phyloP scores from a whole-genome alignment of 2,797 vertebrate species.

The Fistularia tabacaria region DNA sequence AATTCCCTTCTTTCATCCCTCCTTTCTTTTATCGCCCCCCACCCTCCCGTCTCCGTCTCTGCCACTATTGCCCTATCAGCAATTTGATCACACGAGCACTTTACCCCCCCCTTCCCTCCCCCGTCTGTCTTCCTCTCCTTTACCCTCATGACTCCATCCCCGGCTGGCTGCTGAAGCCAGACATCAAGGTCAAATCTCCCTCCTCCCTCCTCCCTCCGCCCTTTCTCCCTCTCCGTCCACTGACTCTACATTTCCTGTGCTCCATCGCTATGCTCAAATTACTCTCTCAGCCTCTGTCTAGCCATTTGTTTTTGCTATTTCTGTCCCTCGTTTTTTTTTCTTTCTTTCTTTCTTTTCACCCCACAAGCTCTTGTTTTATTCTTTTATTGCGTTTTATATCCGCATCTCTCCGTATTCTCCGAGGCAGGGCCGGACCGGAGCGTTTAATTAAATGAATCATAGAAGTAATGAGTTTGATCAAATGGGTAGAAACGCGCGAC shows the following conservation, averaged over 20 bases:
- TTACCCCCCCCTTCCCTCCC: conserved; percentile 26
- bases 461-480: too few relatives aligned
- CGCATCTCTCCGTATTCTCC: too few relatives aligned
- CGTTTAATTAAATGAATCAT: too few relatives aligned
- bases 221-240: conserved; percentile 42
- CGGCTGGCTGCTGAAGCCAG: conserved; percentile 58
- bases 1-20: conserved; percentile 36
- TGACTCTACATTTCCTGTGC: conserved; percentile 64
- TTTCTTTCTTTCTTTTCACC: neutral
- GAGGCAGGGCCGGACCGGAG: too few relatives aligned
- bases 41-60: conserved; percentile 31
- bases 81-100: conserved; percentile 67
- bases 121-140: conserved; percentile 47
- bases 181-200: conserved; percentile 74
- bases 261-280: conserved; percentile 55
- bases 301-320: conserved; percentile 48
- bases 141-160: conserved; percentile 52
- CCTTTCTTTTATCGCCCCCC: conserved; percentile 37
- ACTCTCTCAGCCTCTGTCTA: conserved; percentile 43
- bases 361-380: too few relatives aligned
- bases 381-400: too few relatives aligned
- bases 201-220: conserved; percentile 38
- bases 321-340: conserved; percentile 32
- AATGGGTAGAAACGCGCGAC: too few relatives aligned
- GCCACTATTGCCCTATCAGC: conserved; percentile 60